phyloP scores from a whole-genome alignment of 2,113 vertebrate genomes.

The Pantherophis guttatus region DNA sequence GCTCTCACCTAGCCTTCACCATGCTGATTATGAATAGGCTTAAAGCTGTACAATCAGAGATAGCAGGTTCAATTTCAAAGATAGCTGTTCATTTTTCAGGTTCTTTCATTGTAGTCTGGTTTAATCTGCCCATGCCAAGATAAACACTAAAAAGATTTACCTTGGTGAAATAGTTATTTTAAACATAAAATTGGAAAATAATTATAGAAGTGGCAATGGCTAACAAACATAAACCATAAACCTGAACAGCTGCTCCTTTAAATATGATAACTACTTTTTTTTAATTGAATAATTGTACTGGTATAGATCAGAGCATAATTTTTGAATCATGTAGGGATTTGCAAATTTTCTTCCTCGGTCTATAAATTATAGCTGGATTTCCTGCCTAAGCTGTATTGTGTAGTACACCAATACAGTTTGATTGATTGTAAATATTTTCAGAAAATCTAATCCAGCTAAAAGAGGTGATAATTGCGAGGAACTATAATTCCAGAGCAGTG shows the following conservation, averaged over 20 bases:
- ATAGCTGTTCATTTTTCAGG: conserved; percentile 8
- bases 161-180: conserved; percentile 15
- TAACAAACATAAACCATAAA: background rate
- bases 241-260: background rate
- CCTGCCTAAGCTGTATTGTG: background rate
- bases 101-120: background rate
- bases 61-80: conserved; percentile 2
- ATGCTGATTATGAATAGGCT: background rate
- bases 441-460: background rate
- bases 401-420: background rate
- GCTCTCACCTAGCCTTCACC: conserved; percentile 3
- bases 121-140: background rate
- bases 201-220: background rate
- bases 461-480: background rate
- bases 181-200: background rate
- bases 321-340: background rate
- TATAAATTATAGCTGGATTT: background rate
- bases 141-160: background rate
- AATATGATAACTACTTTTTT: background rate
- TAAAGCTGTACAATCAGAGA: conserved; percentile 4
- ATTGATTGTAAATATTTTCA: background rate
- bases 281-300: background rate
- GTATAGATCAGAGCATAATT: background rate
- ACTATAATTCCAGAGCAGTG: background rate
- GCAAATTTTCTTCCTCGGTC: background rate